A percentile compares a stretch with the other conserved stretches of the same genome.
phyloP scores from a whole-genome alignment of 2,113 vertebrate species.

The Ochotona princeps region DNA sequence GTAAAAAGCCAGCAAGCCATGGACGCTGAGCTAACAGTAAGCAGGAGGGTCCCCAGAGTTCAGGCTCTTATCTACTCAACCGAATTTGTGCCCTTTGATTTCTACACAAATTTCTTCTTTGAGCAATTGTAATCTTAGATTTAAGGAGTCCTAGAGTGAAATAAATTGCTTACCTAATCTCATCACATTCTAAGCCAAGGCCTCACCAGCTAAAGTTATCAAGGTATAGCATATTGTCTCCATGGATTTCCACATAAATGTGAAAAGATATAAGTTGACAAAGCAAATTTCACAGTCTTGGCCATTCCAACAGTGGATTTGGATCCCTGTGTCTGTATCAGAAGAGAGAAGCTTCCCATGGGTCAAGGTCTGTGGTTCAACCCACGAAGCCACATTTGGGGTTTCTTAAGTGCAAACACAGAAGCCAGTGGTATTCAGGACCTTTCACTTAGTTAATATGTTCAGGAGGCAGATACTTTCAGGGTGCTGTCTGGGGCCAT shows the following conservation, averaged over 20 bases:
- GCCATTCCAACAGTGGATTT: neutral
- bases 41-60: neutral
- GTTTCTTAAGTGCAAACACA: neutral
- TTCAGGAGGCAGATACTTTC: neutral
- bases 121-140: neutral
- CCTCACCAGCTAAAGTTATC: neutral
- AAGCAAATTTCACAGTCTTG: neutral
- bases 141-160: neutral
- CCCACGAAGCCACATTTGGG: neutral
- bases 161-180: neutral
- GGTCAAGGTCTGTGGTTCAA: neutral
- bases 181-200: neutral
- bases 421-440: no score
- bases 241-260: neutral
- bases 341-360: neutral
- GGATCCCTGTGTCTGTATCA: neutral
- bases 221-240: neutral
- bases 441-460: neutral
- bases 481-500: fast-evolving
- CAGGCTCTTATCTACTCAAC: neutral
- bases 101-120: neutral
- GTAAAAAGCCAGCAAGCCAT: neutral
- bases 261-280: neutral
- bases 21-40: neutral
- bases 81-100: neutral